Evolutionary conservation across 2,888 invertebrate genomes (phyloP).

Genomic region (Leistus spinibarbis): DNA sequence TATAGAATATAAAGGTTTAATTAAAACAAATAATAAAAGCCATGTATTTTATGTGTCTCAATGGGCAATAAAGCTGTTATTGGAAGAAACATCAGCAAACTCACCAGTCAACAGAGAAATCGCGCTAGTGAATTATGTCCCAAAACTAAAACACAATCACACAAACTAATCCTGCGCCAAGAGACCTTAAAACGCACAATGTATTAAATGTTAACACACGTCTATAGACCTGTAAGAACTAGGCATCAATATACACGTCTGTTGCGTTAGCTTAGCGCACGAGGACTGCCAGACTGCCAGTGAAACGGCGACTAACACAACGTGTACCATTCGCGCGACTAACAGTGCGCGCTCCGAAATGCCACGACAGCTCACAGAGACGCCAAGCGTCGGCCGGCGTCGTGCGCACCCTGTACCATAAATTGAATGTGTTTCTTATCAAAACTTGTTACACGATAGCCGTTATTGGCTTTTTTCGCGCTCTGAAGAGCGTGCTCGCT

Average conservation of each 20-base stretch:
- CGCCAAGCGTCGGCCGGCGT: slow-evolving; percentile 15
- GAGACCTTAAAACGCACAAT: no score
- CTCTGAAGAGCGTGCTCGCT: neutral
- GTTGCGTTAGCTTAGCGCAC: neutral
- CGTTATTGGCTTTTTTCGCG: slow-evolving; percentile 16
- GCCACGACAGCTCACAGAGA: neutral
- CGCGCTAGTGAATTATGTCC: no score
- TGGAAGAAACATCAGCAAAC: no score
- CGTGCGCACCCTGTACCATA: slow-evolving; percentile 36
- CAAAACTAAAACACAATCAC: no score
- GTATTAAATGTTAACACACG: neutral
- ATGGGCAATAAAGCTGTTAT: no score
- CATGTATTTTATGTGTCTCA: no score
- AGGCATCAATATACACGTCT: neutral
- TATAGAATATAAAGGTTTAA: no score
- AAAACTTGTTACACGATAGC: slow-evolving; percentile 39
- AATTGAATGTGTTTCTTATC: slow-evolving; percentile 40
- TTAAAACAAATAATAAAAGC: no score
- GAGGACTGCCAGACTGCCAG: neutral
- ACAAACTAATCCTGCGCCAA: no score
- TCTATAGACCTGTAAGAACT: neutral
- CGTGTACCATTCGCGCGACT: neutral
- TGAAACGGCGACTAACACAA: neutral
- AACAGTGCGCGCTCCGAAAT: neutral
- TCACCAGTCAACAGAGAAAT: no score